These are phyloP conservation scores for Clarias batrachus DNA, from an alignment of 2,113 vertebrate genomes.

Conservation along the genomic window DNA sequence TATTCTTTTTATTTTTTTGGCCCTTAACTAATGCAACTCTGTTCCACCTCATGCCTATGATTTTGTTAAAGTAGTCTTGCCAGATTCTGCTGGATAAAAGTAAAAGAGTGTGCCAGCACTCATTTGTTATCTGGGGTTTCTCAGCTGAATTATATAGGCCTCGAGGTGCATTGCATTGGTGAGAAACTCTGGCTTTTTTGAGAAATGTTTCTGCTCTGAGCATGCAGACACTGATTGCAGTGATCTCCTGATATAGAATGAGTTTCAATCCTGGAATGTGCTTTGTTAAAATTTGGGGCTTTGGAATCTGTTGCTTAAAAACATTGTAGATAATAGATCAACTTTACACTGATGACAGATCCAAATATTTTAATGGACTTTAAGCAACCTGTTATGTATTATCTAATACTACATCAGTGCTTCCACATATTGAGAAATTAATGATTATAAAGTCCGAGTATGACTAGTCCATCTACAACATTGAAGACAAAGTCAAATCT, in stretches of 20 bases:
- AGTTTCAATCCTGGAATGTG: neutral
- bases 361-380: slow-evolving; percentile 6
- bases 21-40: no score
- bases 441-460: neutral
- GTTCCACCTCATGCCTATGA: neutral
- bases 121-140: neutral
- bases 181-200: neutral
- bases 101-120: neutral
- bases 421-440: neutral
- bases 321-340: neutral
- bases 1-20: neutral
- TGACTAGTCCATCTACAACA: neutral
- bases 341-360: neutral
- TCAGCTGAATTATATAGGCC: slow-evolving; percentile 8
- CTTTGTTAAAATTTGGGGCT: neutral
- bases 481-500: neutral
- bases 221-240: neutral
- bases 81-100: neutral
- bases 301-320: neutral
- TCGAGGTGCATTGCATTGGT: neutral
- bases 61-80: neutral
- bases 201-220: neutral
- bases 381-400: slow-evolving; percentile 3
- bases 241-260: neutral
- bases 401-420: slow-evolving; percentile 8